Conservation (phyloP, 1,140 invertebrate species). For the Tyrophagus putrescentiae region DNA sequence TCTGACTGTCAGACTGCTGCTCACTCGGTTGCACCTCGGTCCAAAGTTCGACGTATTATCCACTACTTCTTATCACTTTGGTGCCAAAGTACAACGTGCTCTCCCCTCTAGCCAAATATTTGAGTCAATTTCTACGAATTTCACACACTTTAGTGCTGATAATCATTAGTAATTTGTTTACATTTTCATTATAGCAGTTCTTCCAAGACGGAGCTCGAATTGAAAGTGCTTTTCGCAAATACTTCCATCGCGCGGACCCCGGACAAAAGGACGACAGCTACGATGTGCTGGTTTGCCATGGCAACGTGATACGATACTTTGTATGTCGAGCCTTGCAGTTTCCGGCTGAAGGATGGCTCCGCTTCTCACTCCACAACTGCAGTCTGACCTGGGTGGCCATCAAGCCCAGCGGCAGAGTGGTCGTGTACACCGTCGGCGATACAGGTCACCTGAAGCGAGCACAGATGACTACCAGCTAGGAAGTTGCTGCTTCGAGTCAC, state of each 20-base stretch:
- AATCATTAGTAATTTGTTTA: background rate
- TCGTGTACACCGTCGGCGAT: constrained; percentile 62
- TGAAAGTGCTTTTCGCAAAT: constrained; percentile 84
- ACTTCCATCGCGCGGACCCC: constrained; percentile 73
- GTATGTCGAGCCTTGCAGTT: constrained; percentile 93
- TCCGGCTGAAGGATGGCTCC: constrained; percentile 87
- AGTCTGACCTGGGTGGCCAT: constrained; percentile 86
- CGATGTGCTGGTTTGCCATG: constrained; percentile 89
- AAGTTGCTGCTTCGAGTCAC: too few species aligned
- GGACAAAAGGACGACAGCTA: constrained; percentile 64
- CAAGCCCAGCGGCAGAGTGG: constrained; percentile 65
- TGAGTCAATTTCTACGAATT: background rate
- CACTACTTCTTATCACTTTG: too few species aligned
- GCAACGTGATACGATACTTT: constrained; percentile 95
- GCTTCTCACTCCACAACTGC: constrained; percentile 73
- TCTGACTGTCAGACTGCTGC: too few species aligned
- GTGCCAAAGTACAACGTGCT: background rate
- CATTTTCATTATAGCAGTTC: constrained; percentile 46
- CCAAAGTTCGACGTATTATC: too few species aligned
- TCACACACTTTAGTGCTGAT: background rate
- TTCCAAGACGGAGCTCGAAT: constrained; percentile 86
- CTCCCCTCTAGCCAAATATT: background rate
- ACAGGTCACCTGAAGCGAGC: constrained; percentile 60
- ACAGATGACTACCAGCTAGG: constrained; percentile 22
- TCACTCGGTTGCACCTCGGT: too few species aligned